A percentile compares a stretch with the other conserved stretches of the same genome.
These are phyloP conservation scores for Cenopis cana DNA, from an alignment of 2,888 invertebrate species.

Conservation along the genomic window DNA sequence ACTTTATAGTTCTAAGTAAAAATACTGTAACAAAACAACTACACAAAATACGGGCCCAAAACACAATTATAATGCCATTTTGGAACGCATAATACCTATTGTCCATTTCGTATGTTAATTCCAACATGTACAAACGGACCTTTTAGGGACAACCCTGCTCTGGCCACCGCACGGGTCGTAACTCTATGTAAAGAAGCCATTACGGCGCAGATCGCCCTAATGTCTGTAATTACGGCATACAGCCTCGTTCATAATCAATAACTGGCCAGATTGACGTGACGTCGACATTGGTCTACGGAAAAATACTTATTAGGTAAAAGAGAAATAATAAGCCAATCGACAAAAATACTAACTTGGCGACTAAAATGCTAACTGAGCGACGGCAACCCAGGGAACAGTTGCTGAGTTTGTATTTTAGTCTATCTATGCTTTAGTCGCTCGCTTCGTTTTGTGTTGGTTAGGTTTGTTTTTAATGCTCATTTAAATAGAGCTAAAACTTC, in stretches of 20 bases:
- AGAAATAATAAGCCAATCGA: too few species aligned
- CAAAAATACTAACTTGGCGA: too few species aligned
- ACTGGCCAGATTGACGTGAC: conserved; percentile 17
- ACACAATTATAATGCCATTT: neutral
- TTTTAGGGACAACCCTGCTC: conserved; percentile 10
- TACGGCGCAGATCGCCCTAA: conserved; percentile 35
- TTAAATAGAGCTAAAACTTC: too few species aligned
- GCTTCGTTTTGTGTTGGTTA: too few species aligned
- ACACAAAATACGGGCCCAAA: too few species aligned
- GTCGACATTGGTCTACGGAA: neutral
- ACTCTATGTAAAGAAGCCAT: conserved; percentile 29
- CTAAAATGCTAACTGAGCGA: too few species aligned
- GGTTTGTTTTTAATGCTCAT: too few species aligned
- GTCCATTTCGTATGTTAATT: conserved; percentile 1
- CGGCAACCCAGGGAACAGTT: too few species aligned
- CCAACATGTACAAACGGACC: neutral
- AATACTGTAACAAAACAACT: neutral
- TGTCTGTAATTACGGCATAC: conserved; percentile 20
- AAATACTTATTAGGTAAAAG: too few species aligned
- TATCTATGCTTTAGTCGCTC: too few species aligned
- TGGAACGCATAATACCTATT: conserved; percentile 3
- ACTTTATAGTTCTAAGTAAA: too few species aligned
- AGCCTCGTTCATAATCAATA: conserved; percentile 23
- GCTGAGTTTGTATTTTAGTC: too few species aligned
- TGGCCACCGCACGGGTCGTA: conserved; percentile 11